Conservation (phyloP, 2,888 invertebrate genomes). For the Rhamnusium bicolor region DNA sequence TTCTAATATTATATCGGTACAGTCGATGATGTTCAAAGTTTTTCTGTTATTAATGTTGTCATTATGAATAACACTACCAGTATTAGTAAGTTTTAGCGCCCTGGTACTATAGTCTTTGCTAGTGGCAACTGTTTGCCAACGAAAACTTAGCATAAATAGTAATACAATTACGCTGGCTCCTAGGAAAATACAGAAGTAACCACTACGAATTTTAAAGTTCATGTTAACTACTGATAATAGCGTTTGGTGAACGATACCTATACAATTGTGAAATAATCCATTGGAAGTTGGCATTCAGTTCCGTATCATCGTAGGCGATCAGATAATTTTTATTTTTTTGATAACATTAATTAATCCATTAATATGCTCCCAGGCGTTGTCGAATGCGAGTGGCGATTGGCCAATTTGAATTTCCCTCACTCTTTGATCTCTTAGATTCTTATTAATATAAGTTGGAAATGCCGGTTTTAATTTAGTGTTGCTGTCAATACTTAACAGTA, state of each 20-base stretch:
- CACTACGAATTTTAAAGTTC: background rate
- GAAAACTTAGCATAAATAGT: background rate
- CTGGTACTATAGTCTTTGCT: background rate
- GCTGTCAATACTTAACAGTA: no score
- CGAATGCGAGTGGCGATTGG: no score
- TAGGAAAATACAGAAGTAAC: background rate
- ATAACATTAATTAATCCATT: background rate
- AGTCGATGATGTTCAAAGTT: slow-evolving; percentile 27
- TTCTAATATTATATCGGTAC: slow-evolving; percentile 35
- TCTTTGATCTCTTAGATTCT: no score
- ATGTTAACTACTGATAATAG: background rate
- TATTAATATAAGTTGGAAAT: no score
- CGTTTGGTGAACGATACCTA: background rate
- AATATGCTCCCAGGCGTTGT: background rate
- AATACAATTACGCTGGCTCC: background rate
- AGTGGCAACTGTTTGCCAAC: background rate
- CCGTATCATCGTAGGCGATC: background rate
- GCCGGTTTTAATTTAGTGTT: no score
- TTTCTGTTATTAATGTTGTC: background rate
- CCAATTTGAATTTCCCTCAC: no score
- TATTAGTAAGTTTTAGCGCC: background rate
- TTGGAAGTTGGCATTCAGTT: background rate
- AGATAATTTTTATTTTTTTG: background rate
- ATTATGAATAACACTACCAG: background rate
- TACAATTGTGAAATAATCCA: background rate